Evolutionary conservation across 2,113 vertebrate species (phyloP).

Genomic region (Hydrolagus affinis): DNA sequence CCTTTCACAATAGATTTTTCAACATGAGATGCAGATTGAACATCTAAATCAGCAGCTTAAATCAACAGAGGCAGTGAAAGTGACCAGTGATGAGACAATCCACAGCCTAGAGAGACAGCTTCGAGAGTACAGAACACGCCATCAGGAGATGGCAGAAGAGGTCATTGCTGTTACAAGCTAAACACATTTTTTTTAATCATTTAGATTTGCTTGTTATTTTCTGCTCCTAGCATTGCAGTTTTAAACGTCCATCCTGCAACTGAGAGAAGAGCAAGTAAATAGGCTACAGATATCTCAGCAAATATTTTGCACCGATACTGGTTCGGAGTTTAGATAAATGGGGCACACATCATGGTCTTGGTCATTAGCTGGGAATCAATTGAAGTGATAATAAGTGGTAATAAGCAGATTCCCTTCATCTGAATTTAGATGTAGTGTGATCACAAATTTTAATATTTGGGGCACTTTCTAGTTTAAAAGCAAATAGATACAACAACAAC

Average conservation of each 20-base stretch:
- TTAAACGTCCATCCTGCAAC: background rate
- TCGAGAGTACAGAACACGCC: slow-evolving; percentile 16
- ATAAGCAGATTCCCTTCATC: too few species aligned
- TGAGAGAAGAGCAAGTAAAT: background rate
- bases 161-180: slow-evolving; percentile 5
- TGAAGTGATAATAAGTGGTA: too few species aligned
- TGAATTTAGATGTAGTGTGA: too few species aligned
- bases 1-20: slow-evolving; percentile 13
- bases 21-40: slow-evolving; percentile 25
- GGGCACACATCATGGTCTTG: background rate
- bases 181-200: background rate
- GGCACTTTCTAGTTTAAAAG: too few species aligned
- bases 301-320: background rate
- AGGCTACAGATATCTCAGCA: background rate
- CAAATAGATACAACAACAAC: too few species aligned
- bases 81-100: background rate
- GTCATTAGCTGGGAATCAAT: too few species aligned
- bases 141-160: background rate
- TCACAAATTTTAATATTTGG: too few species aligned
- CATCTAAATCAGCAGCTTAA: slow-evolving; percentile 10
- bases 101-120: slow-evolving; percentile 25
- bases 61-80: slow-evolving; percentile 2
- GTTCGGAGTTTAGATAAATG: background rate
- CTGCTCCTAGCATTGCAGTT: background rate
- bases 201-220: slow-evolving; percentile 13